These are phyloP conservation scores for Anoplophora glabripennis DNA, from an alignment of 1,140 invertebrate genomes.

Conservation along the genomic window DNA sequence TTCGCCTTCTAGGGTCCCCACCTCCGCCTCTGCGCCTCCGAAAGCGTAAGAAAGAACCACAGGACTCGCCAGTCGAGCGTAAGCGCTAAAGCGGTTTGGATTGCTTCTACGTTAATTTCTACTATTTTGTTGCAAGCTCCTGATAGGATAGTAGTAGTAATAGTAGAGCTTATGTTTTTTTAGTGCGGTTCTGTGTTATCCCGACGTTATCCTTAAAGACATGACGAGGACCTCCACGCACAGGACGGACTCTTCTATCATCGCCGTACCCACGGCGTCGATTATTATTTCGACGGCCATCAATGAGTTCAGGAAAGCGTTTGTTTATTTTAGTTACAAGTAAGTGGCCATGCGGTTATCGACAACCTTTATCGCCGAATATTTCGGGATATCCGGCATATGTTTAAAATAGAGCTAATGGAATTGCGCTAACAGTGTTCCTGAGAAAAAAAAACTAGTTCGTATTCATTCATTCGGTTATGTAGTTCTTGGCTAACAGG, in stretches of 20 bases:
- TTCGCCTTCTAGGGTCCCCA: not conserved
- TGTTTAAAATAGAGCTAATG: no score
- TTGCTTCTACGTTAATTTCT: conserved; percentile 27
- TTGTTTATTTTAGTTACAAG: conserved; percentile 43
- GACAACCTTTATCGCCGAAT: no score
- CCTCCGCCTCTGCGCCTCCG: conserved; percentile 1
- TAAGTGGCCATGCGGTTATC: conserved; percentile 25
- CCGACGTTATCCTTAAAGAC: conserved; percentile 4
- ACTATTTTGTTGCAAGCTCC: conserved; percentile 16
- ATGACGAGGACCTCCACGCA: conserved; percentile 45
- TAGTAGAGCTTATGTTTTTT: conserved; percentile 17
- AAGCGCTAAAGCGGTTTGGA: conserved; percentile 1
- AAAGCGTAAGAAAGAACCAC: no score
- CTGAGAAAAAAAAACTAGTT: no score
- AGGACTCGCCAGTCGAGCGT: no score
- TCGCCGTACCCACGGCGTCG: conserved; percentile 57
- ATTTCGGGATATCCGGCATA: no score
- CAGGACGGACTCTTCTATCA: conserved; percentile 54
- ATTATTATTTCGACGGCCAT: conserved; percentile 59
- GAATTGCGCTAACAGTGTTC: no score
- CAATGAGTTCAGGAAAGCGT: conserved; percentile 46
- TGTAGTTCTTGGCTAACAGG: no score
- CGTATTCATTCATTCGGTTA: no score
- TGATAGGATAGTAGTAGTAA: conserved; percentile 26
- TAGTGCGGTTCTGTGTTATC: conserved; percentile 2